These are phyloP conservation scores for Pseudeuparius sepicola DNA, from an alignment of 2,888 invertebrate genomes.

Conservation along the genomic window DNA sequence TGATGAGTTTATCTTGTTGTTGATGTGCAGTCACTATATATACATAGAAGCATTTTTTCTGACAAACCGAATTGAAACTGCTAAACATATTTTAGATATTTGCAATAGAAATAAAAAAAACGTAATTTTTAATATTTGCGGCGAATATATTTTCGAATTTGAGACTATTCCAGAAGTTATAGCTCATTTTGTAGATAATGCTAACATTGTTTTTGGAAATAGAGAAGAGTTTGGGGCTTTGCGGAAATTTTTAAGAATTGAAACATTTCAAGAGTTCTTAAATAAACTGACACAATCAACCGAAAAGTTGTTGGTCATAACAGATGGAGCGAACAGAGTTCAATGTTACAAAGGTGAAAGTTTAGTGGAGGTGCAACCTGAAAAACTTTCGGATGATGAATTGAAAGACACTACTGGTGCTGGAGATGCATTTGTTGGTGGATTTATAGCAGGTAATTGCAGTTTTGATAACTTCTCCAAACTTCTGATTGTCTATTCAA, in stretches of 20 bases:
- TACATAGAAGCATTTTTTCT: slow-evolving; percentile 52
- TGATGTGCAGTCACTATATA: slow-evolving; percentile 32
- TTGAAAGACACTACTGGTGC: slow-evolving; percentile 50
- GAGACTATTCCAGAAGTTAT: slow-evolving; percentile 36
- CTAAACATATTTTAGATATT: slow-evolving; percentile 39
- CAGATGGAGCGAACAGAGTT: slow-evolving; percentile 49
- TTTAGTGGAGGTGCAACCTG: slow-evolving; percentile 33
- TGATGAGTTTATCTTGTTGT: slow-evolving; percentile 22
- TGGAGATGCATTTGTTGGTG: slow-evolving; percentile 51
- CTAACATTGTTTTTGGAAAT: slow-evolving; percentile 49
- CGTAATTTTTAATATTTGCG: slow-evolving; percentile 46
- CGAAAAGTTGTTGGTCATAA: slow-evolving; percentile 50
- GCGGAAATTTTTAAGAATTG: slow-evolving; percentile 30
- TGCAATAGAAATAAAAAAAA: slow-evolving; percentile 35
- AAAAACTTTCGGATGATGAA: slow-evolving; percentile 25
- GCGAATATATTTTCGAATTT: slow-evolving; percentile 46
- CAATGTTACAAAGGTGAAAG: slow-evolving; percentile 36
- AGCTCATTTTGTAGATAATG: slow-evolving; percentile 37
- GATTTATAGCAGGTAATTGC: slow-evolving; percentile 45
- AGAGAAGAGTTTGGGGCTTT: slow-evolving; percentile 43
- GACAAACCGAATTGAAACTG: slow-evolving; percentile 40
- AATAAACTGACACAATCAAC: no score
- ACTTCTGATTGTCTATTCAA: no score
- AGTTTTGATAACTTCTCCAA: no score
- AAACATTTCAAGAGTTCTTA: no score